Percentiles rank a stretch among this genome's conserved stretches.
Evolutionary conservation across 2,113 vertebrate genomes (phyloP).

Genomic region (Promerops cafer): DNA sequence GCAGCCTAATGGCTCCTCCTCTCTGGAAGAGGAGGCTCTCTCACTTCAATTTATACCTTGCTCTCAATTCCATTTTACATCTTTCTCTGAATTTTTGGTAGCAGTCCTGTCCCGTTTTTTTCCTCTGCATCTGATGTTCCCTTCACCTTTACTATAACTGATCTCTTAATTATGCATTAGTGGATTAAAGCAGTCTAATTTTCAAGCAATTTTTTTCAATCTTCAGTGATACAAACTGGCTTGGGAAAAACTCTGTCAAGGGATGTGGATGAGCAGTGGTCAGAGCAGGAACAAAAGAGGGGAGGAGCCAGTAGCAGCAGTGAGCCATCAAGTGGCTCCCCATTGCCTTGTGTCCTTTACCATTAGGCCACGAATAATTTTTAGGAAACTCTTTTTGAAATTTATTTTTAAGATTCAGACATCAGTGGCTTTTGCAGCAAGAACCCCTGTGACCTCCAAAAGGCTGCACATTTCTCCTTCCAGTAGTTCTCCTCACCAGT

Average conservation of each 20-base stretch:
- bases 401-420: background rate
- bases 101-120: background rate
- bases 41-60: background rate
- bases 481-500: background rate
- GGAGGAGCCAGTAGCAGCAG: background rate
- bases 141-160: background rate
- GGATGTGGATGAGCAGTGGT: background rate
- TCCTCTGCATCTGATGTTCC: background rate
- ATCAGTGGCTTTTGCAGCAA: background rate
- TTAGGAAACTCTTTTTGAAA: background rate
- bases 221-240: background rate
- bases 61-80: rapidly evolving
- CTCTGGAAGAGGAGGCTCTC: background rate
- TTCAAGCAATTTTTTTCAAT: background rate
- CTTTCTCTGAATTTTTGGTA: background rate
- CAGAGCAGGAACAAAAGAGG: background rate
- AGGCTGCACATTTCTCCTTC: background rate
- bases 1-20: background rate
- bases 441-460: background rate
- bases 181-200: background rate
- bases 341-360: background rate
- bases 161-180: background rate
- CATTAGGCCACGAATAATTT: background rate
- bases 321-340: background rate
- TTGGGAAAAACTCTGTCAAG: background rate